Base-by-base conservation (phyloP, 1,140 invertebrate species). In the Papilio polyxenes region DNA sequence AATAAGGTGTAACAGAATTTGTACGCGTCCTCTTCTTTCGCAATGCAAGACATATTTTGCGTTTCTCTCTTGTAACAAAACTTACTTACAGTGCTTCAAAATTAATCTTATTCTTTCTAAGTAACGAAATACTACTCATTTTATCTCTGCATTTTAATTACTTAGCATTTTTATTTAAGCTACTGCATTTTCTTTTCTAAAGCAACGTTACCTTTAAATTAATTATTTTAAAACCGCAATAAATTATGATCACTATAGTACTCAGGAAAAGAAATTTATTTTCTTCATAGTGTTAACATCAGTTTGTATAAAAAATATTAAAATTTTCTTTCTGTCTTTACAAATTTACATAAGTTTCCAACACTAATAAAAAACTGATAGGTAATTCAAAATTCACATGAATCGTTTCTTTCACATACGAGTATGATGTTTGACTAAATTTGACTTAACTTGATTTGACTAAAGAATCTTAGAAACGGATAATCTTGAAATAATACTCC, bases 191-290 rank as follows among this genome's bases (percentile, higher is more conserved):
- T 59, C 4, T n/a, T 59, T 59, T 59, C 56, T 9, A n/a, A 6
- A 7, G 7, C 7, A 59, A 59, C 0, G 17, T 59, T 17, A 8
- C n/a, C 6, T 59, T n/a, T 59, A 20, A 59, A 0, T 59, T 51
- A 51, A 51, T 51, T 59, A 59, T 59, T 59, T 59, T n/a, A 59
- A 59, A 59, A 59, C 56, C 56, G 56, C n/a, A 59, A 9, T 59
- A 59, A 17, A 59, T 59, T 59, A 20, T 59, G n/a, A 59, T 59
- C 56, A n/a, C 17, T n/a, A 17, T 20, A 59, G 6, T 59, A 8
- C 17, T 17, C 5, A 20, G 56, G 4, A 56, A 44, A 56, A 56
- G 8, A 8, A 59, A 51, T 11, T 9, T 51, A 17, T 17, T 59
- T 59, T 17, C n/a, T 59, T 59, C 17, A 59, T 17, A 59, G 40